Evolutionary conservation across 2,888 invertebrate species (phyloP), one percentile per base, ranked within the genome.

Genomic region (Eurytoma adleriae): DNA sequence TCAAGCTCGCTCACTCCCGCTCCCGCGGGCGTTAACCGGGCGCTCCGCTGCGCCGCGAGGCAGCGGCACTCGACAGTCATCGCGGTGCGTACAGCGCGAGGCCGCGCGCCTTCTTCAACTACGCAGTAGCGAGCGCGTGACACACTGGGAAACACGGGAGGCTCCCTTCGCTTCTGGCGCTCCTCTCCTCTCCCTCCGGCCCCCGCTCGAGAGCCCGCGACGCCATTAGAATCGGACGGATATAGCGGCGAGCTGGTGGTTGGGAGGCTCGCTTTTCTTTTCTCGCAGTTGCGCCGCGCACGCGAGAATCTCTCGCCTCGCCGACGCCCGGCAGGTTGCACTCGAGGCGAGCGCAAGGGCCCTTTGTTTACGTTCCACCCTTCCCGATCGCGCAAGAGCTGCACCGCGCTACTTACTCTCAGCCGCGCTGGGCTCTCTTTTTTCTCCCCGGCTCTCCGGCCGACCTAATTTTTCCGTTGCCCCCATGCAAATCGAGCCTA

Each of bases 121-220:
- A 10, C 40, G 67, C 78, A 56, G 57, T 56, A 62, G 62, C 79
- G 24, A 27, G 24, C 14, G 83, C 80, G 81, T 87, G 88, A 88
- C 87, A 86, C 88, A 88, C 86, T 83, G 88, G 88, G 85, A 88
- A 88, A 87, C 81, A 86, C 83, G 79, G 81, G 73, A 78, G 40
- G 40, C 80, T 83, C 82, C 73, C 76, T 76, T 79, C 79, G 70
- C n/a, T n/a, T n/a, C n/a, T n/a, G n/a, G n/a, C n/a, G n/a, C 54
- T 40, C 7, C 48, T 61, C 59, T 70, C 50, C 74, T 80, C 69
- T 59, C 76, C 77, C 30, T 40, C 54, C 80, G 64, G 12, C 61
- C 69, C 67, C 3, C 12, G 76, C 74, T 82, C 75, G 71, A 61
- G 81, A 66, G 67, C 77, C 16, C 62, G 79, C 80, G 83, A 83